Evolutionary conservation across 1,140 invertebrate genomes (phyloP).

Genomic region (Lasioglossum baleicum): DNA sequence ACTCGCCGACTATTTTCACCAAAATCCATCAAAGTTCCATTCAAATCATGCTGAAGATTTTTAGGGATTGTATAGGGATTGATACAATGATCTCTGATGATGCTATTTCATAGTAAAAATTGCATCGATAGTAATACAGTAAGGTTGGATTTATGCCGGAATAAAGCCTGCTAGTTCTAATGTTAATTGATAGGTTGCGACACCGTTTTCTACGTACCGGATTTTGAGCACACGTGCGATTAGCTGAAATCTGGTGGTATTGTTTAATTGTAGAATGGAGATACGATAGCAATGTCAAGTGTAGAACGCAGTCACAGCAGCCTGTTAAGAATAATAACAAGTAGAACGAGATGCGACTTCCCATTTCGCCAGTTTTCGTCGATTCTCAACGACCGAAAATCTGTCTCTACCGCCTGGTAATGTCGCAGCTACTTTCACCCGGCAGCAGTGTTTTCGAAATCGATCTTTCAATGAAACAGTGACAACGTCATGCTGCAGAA

Average conservation of each 20-base stretch:
- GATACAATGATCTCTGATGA: too few species aligned
- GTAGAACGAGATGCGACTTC: conserved; percentile 38
- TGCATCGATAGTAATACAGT: too few species aligned
- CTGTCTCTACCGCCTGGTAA: conserved; percentile 30
- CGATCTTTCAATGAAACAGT: conserved; percentile 37
- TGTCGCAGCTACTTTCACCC: conserved; percentile 34
- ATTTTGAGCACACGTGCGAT: conserved; percentile 67
- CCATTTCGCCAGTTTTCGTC: conserved; percentile 21
- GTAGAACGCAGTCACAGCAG: conserved; percentile 23
- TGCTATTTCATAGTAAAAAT: too few species aligned
- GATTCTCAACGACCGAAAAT: conserved; percentile 34
- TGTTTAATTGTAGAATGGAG: conserved; percentile 30
- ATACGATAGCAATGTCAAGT: conserved; percentile 61
- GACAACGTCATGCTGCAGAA: not conserved
- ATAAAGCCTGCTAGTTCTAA: too few species aligned
- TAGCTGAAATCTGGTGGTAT: conserved; percentile 64
- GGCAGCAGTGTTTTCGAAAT: conserved; percentile 29
- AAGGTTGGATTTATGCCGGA: too few species aligned
- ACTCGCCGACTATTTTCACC: too few species aligned
- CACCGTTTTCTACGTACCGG: conserved; percentile 57
- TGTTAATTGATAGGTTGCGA: too few species aligned
- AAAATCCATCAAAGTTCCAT: too few species aligned
- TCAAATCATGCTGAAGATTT: too few species aligned
- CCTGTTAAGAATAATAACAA: conserved; percentile 48
- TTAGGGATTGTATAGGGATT: too few species aligned